phyloP scores from a whole-genome alignment of 2,113 vertebrate genomes.

The Megalops atlanticus region DNA sequence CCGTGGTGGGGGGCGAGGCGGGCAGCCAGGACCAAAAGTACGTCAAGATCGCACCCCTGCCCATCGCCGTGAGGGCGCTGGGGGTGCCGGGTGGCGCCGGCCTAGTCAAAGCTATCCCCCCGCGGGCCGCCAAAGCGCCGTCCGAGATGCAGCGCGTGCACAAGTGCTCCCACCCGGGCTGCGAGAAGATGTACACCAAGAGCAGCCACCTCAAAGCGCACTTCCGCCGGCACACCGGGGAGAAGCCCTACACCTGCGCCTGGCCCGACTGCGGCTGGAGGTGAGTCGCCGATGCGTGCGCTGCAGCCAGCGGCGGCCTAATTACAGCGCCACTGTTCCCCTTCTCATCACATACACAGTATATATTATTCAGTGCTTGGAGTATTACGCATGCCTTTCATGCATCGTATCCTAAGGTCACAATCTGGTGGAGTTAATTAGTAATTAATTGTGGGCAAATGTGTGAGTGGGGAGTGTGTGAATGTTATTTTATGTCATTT shows the following conservation, averaged over 20 bases:
- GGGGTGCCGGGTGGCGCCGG: slow-evolving; percentile 33
- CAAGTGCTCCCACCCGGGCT: slow-evolving; percentile 82
- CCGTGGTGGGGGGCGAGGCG: slow-evolving; percentile 39
- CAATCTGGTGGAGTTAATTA: too few relatives aligned
- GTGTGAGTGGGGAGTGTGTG: too few relatives aligned
- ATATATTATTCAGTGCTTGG: too few relatives aligned
- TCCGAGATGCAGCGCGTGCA: slow-evolving; percentile 67
- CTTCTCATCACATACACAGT: neutral
- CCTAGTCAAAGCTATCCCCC: slow-evolving; percentile 56
- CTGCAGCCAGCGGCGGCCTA: neutral
- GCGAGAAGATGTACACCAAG: slow-evolving; percentile 85
- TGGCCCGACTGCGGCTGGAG: slow-evolving; percentile 87
- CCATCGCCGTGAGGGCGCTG: slow-evolving; percentile 59
- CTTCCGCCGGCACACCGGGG: slow-evolving; percentile 75
- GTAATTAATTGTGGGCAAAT: too few relatives aligned
- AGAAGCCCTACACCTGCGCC: slow-evolving; percentile 82
- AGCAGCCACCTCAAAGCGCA: slow-evolving; percentile 88
- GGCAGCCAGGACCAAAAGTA: slow-evolving; percentile 78
- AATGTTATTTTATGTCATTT: too few relatives aligned
- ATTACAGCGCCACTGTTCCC: neutral
- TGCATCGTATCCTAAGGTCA: too few relatives aligned
- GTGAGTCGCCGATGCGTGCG: slow-evolving; percentile 52
- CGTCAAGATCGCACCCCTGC: slow-evolving; percentile 80
- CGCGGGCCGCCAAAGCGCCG: slow-evolving; percentile 48
- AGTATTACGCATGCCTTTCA: neutral